Evolutionary conservation across 2,888 invertebrate genomes (phyloP), one percentile per base, ranked within the genome.

Genomic region (Blastobasis lacticolella): DNA sequence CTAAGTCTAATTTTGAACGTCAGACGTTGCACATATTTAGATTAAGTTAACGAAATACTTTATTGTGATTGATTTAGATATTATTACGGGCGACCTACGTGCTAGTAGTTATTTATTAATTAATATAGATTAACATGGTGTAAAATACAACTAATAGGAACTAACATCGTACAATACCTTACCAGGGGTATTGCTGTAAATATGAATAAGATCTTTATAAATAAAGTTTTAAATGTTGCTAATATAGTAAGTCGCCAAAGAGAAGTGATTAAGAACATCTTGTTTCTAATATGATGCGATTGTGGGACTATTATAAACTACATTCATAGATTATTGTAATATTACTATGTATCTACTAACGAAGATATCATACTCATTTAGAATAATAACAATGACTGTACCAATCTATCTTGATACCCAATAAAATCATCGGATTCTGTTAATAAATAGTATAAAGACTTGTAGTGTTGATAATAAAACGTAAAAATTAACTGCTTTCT

Each of bases 381-480:
- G 62, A 59, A 55, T 71, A 67, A 71, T 63, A 53, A 51, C 46
- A 58, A 59, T 62, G 64, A 68, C 62, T 72, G 73, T 79, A 76
- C 75, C 68, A 75, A 75, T 52, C 55, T 69, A 57, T 64, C 68
- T 73, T 71, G 57, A 68, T 67, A 68, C 70, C 63, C 71, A 76
- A 75, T 72, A 61, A 75, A 77, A 66, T 71, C 63, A 74, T 69
- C 61, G 62, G 67, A 71, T 76, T 70, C 71, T 66, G 72, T 78
- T 79, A 23, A 2, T 72, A 64, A 66, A 73, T 75, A 78, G 75
- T 59, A 61, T 76, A 76, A 78, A 75, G 69, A 78, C 69, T n/a
- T 74, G 83, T 86, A 86, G 86, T 72, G 71, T 84, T 83, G 70
- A 65, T 80, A 85, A 84, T 84, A 84, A 85, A 85, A 78, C 52